phyloP scores from a whole-genome alignment of 2,113 vertebrate species.

The Formicarius rufipectus region DNA sequence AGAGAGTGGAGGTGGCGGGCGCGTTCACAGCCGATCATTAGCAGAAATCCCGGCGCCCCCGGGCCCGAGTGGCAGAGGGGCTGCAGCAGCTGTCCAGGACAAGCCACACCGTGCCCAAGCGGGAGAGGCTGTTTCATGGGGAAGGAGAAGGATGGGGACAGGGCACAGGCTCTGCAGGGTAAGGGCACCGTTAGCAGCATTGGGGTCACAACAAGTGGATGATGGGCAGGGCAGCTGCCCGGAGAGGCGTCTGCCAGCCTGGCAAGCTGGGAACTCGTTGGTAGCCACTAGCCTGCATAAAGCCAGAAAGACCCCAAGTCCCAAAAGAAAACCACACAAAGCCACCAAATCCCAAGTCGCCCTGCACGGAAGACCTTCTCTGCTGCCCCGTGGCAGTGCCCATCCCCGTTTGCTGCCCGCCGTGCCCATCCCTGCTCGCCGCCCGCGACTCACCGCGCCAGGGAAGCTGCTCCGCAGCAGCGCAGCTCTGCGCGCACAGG shows the following conservation, averaged over 20 bases:
- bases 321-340: background rate
- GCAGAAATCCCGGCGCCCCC: background rate
- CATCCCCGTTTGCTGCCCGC: background rate
- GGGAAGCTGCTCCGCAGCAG: conserved; percentile 79
- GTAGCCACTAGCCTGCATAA: background rate
- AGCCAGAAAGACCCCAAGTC: background rate
- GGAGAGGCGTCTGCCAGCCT: background rate
- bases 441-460: conserved; percentile 83
- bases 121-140: background rate
- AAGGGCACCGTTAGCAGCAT: accelerated
- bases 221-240: background rate
- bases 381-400: background rate
- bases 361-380: background rate
- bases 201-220: background rate
- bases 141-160: background rate
- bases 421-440: background rate
- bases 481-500: conserved; percentile 18
- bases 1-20: accelerated
- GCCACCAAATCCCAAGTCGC: background rate
- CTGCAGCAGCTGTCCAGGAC: background rate
- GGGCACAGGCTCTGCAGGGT: background rate
- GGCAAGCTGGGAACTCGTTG: background rate
- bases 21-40: accelerated
- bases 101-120: background rate
- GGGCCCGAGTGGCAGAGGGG: background rate